Evolutionary conservation across 2,113 vertebrate genomes (phyloP).

Genomic region (Hypocryptadius cinnamomeus): DNA sequence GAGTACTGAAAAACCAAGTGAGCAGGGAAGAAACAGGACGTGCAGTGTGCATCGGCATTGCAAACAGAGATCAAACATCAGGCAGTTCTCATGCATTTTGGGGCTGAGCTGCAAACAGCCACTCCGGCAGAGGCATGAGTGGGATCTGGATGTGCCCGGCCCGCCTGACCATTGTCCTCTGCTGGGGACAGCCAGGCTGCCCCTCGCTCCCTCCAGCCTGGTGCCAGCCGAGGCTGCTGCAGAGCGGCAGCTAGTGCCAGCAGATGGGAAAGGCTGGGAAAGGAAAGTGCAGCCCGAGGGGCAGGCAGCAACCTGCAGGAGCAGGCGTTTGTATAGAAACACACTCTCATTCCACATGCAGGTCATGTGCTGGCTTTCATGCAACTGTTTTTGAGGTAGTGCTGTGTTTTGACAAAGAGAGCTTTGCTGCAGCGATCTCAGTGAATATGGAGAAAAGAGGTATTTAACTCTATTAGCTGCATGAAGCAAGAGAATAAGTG

Average conservation of each 20-base stretch:
- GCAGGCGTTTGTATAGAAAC: background rate
- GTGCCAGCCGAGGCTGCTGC: background rate
- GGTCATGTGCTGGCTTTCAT: background rate
- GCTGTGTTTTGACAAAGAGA: background rate
- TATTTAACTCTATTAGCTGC: background rate
- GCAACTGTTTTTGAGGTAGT: background rate
- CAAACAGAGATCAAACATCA: background rate
- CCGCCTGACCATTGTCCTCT: background rate
- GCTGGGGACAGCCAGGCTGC: background rate
- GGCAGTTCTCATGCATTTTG: background rate
- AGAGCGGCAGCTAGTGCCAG: background rate
- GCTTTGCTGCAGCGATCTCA: background rate
- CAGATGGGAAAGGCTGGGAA: background rate
- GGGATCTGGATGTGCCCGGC: fast-evolving
- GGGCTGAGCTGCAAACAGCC: background rate
- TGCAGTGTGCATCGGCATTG: background rate
- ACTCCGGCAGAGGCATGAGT: background rate
- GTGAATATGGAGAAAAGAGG: background rate
- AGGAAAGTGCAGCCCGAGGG: background rate
- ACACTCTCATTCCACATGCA: background rate
- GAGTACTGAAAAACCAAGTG: background rate
- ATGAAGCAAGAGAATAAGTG: background rate
- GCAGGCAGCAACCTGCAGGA: background rate
- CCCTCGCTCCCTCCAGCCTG: background rate
- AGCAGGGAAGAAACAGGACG: background rate